Conservation (phyloP, 92 coral and sea anemone species). For the Desmophyllum pertusum region DNA sequence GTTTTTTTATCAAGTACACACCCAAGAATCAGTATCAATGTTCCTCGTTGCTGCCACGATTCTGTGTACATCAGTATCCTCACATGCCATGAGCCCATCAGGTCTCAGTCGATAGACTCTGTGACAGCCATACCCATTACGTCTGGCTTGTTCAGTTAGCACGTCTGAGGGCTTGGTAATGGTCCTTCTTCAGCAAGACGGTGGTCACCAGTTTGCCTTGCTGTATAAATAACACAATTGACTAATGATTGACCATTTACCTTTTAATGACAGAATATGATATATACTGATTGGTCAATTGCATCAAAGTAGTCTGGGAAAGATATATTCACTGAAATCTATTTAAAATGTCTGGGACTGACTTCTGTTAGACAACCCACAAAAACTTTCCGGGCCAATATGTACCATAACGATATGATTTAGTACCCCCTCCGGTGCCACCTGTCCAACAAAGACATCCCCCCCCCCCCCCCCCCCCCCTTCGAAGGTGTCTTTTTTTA, state of each 20-base stretch:
- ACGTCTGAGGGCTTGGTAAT: slow-evolving; percentile 86
- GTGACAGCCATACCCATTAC: slow-evolving; percentile 76
- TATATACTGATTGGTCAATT: no score
- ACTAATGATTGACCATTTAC: no score
- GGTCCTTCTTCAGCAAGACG: slow-evolving; percentile 84
- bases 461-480: no score
- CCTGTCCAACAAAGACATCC: no score
- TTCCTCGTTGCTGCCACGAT: slow-evolving; percentile 77
- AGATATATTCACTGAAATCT: background rate
- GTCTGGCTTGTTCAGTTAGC: slow-evolving; percentile 55
- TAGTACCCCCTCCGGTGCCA: no score
- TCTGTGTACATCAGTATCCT: slow-evolving; percentile 54
- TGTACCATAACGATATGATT: no score
- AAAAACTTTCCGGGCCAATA: no score
- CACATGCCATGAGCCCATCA: slow-evolving; percentile 85
- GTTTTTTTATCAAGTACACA: background rate
- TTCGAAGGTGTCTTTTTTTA: no score
- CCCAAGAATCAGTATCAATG: slow-evolving; percentile 63
- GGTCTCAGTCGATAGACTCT: slow-evolving; percentile 79
- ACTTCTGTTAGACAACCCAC: no score
- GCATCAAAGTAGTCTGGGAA: background rate
- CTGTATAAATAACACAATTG: slow-evolving; percentile 23
- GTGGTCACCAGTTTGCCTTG: slow-evolving; percentile 85
- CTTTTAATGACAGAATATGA: no score
- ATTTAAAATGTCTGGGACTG: no score